Conservation (phyloP, 64 coral and sea anemone genomes). For the Dendronephthya gigantea region DNA sequence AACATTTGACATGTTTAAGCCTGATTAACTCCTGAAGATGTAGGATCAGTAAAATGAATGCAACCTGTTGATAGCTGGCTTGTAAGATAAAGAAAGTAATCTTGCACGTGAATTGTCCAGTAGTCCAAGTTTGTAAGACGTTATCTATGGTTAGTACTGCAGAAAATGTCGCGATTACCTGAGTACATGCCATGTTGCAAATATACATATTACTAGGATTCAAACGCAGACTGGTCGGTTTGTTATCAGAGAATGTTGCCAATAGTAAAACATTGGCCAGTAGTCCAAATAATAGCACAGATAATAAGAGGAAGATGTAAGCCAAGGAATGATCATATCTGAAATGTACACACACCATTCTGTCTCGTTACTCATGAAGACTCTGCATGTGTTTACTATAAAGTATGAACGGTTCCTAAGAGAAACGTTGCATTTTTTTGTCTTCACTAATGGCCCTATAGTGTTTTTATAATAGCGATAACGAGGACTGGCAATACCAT, state of each 20-base stretch:
- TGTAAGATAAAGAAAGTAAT: neutral
- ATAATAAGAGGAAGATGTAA: neutral
- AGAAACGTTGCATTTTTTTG: no score
- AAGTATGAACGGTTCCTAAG: neutral
- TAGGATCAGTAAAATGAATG: neutral
- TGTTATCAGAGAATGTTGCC: neutral
- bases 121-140: neutral
- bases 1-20: neutral
- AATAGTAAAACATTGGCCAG: neutral
- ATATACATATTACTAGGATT: neutral
- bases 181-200: neutral
- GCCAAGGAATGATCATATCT: neutral
- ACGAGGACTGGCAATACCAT: no score
- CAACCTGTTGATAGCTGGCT: neutral
- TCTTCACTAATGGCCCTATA: no score
- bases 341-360: neutral
- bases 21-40: neutral
- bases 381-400: neutral
- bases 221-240: neutral
- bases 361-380: neutral
- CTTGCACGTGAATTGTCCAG: slow-evolving; percentile 3
- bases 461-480: no score
- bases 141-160: slow-evolving; percentile 1
- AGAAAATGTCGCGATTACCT: neutral
- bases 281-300: neutral